Conservation (phyloP, 2,113 vertebrate genomes). For the Chionis minor region DNA sequence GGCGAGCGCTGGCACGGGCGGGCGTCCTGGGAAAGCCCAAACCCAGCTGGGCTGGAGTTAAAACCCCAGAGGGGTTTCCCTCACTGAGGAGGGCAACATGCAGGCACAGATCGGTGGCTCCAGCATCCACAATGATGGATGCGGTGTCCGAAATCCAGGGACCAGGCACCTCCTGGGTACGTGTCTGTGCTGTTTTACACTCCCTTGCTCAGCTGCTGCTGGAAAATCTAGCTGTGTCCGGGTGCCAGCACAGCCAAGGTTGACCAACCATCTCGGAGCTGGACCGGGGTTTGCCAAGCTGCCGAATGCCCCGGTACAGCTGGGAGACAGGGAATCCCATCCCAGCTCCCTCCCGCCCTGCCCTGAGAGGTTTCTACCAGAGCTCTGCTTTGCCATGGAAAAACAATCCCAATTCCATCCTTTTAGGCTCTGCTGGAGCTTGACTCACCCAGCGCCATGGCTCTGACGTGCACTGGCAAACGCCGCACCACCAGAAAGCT, state of each 20-base stretch:
- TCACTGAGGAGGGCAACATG: accelerated
- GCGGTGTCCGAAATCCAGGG: accelerated
- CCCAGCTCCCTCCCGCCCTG: background rate
- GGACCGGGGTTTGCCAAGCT: background rate
- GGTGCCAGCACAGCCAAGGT: background rate
- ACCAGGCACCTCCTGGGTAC: accelerated
- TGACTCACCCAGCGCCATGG: accelerated
- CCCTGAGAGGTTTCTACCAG: background rate
- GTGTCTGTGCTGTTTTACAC: accelerated
- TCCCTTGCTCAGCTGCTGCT: background rate
- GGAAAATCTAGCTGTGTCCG: background rate
- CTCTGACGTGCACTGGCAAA: background rate
- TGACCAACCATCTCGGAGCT: accelerated
- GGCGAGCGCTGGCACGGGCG: accelerated
- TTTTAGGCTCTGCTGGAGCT: background rate
- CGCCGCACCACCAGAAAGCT: accelerated
- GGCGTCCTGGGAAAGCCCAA: background rate
- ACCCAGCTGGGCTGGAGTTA: background rate
- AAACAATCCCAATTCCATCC: background rate
- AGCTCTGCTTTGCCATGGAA: background rate
- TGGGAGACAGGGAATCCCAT: too few species aligned
- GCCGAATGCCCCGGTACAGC: background rate
- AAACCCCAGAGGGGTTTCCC: background rate
- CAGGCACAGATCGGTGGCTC: background rate
- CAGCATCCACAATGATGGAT: too few species aligned